These are phyloP conservation scores for Syngnathus acus DNA, from an alignment of 2,797 vertebrate species.

Conservation along the genomic window DNA sequence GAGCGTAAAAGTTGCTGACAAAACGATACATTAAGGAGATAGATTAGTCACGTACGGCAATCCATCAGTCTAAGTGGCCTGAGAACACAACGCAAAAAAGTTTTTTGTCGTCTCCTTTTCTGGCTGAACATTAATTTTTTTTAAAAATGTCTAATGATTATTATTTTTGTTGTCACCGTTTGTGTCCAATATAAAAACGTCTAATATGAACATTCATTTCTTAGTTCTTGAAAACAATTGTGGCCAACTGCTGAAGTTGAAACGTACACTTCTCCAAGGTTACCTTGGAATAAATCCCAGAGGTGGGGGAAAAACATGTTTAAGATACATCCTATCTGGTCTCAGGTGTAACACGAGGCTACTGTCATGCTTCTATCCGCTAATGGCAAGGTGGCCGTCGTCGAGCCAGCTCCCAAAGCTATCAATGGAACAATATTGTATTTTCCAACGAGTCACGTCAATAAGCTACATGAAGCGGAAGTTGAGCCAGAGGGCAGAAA, in stretches of 20 bases:
- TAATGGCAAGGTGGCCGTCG: background rate
- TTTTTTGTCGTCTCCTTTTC: background rate
- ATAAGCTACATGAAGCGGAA: background rate
- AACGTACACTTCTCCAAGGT: background rate
- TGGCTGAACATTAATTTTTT: background rate
- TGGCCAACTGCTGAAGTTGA: background rate
- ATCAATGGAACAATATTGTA: background rate
- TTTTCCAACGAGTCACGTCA: background rate
- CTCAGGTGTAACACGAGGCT: conserved; percentile 1
- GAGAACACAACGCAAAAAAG: background rate
- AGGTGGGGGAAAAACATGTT: background rate
- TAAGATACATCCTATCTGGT: background rate
- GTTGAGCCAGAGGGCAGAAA: conserved; percentile 1
- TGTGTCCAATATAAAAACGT: background rate
- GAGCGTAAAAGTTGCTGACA: conserved; percentile 3
- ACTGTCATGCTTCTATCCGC: background rate
- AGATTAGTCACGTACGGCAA: background rate
- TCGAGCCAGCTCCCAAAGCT: background rate
- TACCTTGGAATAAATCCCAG: background rate
- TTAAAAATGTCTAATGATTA: background rate
- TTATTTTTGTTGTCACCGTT: background rate
- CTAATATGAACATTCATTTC: background rate
- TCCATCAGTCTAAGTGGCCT: background rate
- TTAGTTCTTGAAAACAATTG: no score
- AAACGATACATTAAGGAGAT: conserved; percentile 1